Evolutionary conservation across 1,140 invertebrate species (phyloP), one percentile per base, ranked within the genome.

Genomic region (Drosophila sp.): DNA sequence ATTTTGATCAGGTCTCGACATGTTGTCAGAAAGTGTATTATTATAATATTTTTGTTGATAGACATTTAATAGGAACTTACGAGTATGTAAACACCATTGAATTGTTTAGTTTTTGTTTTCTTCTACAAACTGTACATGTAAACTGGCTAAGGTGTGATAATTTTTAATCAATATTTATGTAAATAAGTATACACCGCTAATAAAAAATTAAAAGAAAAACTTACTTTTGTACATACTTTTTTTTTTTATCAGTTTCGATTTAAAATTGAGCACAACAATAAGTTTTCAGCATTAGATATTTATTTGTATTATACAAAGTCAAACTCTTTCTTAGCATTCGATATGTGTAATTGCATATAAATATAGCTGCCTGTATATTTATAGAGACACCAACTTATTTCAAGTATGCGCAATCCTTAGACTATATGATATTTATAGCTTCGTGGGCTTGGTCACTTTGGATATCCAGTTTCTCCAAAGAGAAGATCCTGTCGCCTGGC

Each of bases 401-500:
- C 7, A 8, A 27, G 5, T 14, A 32, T 58, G 9, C 2, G 2
- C 2, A 7, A 16, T 45, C 16, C 40, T 32, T 14, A 58, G 18
- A n/a, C n/a, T n/a, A 21, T 2, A 27, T 29, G n/a, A 5, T 13
- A n/a, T 32, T 46, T 16, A 14, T 34, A 34, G 29, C 29, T 16
- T 51, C 48, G 16, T 51, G 29, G 8, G 13, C 27, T 21, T 21
- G 14, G 13, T 46, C 18, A 61, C 8, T 61, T 61, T 1, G 29
- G 32, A 38, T 16, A 63, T 14, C 43, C 57, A n/a, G 18, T 36
- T 27, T 72, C 80, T 29, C 94, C 94, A 87, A 94, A 96, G 25
- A 96, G 92, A 46, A 96, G 91, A 80, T 96, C 95, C 66, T 95
- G 93, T 0, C 94, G 93, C 57, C 94, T 94, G 14, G 95, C 94